A percentile compares a stretch with the other conserved stretches of the same genome.
Evolutionary conservation across 2,797 vertebrate species (phyloP).

Genomic region (Phrynocephalus vlangalii): DNA sequence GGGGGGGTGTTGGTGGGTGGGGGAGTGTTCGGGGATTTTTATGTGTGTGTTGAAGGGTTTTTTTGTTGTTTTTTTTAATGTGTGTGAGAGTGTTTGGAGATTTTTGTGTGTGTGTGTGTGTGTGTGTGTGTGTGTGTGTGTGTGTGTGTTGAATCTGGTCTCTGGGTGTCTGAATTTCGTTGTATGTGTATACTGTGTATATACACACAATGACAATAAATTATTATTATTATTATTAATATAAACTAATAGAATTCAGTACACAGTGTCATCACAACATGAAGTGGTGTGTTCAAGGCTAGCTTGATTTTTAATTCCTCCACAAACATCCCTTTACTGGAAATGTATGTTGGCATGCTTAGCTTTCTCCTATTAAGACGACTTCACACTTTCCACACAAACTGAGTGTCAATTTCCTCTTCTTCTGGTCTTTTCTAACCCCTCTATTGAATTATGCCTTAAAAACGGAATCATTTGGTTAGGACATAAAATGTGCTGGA

Average conservation of each 20-base stretch:
- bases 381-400: background rate
- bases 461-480: background rate
- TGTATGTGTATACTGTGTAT: no score
- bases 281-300: background rate
- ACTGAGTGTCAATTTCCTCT: background rate
- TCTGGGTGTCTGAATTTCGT: no score
- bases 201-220: no score
- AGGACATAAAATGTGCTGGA: background rate
- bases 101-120: no score
- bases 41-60: no score
- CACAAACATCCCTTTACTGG: background rate
- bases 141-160: no score
- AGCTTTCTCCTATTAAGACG: background rate
- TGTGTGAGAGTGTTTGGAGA: no score
- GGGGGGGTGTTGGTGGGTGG: no score
- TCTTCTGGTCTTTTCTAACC: background rate
- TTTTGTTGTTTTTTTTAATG: no score
- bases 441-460: background rate
- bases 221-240: no score
- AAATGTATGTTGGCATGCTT: background rate
- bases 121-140: no score
- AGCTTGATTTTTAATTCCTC: background rate
- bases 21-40: no score
- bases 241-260: slow-evolving; percentile 17
- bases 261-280: background rate